Base-by-base conservation (phyloP, 1,140 invertebrate species). In the Orius laevigatus region DNA sequence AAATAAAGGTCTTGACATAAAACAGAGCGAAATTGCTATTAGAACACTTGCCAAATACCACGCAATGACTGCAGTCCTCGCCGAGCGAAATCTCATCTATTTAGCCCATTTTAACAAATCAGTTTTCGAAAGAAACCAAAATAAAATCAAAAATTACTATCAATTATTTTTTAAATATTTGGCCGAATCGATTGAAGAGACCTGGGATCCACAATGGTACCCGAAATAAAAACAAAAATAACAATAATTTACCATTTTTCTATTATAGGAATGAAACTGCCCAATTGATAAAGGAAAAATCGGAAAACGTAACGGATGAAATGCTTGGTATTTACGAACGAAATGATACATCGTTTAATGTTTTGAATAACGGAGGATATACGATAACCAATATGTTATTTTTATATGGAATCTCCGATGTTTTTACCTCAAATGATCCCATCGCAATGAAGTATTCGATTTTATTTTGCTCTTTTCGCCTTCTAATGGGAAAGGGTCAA, bases 41-140 rank as follows among this genome's bases (percentile, higher is more conserved):
- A n/a, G 14, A 15, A 10, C 6, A 8, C 15, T 49, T 20, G 48
- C 36, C 20, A 42, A 33, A 40, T 49, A 31, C 31, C 48, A 49
- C 31, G 48, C 20, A 3, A 38, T 49, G 20, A 19, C 48, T 19
- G 20, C 38, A n/a, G 20, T 42, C 11, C 39, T 49, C 11, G 20
- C 8, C 25, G 25, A 25, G 8, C 3, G 25, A 25, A 8, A 25
- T 25, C 25, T 3, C 25, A 8, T 25, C 25, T 25, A 25, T 8
- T 25, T 25, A 25, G 8, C 3, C 25, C 25, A 25, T 25, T 25
- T 25, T 25, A 25, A 25, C 25, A 25, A 25, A 25, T 25, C 25
- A 4, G 25, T 25, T 25, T 25, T 25, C 25, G 25, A 25, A 25
- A 25, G 25, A 8, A 25, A 25, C 25, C 25, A 25, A 25, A 8